Conservation (phyloP, 2,113 vertebrate genomes). For the Taxidea taxus region DNA sequence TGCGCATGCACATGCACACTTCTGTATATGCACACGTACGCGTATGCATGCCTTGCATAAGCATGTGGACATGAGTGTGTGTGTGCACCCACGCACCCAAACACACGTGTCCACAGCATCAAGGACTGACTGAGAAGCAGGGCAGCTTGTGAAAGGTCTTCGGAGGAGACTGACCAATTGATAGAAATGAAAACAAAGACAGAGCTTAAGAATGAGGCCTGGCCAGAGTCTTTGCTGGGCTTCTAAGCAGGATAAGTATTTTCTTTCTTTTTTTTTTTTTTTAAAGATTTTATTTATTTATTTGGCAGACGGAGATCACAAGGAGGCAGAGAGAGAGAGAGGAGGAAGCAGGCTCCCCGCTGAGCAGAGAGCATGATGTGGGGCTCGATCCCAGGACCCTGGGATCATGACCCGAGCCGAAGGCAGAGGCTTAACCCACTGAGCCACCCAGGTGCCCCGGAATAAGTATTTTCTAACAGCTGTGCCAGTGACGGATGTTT, state of each 20-base stretch:
- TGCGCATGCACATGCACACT: accelerated
- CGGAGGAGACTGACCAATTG: neutral
- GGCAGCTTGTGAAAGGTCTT: neutral
- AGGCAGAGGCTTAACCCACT: no score
- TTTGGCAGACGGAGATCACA: no score
- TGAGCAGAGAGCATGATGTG: no score
- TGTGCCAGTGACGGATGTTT: neutral
- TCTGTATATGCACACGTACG: neutral
- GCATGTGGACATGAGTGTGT: neutral
- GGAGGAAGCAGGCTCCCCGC: no score
- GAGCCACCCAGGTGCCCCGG: no score
- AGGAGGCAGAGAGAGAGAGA: no score
- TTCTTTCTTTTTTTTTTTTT: no score
- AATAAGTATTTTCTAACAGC: neutral
- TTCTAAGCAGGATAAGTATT: neutral
- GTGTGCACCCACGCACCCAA: neutral
- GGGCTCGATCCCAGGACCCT: no score
- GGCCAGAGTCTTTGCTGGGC: neutral
- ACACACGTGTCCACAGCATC: neutral
- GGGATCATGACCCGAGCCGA: no score
- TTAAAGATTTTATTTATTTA: no score
- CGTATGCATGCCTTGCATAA: neutral
- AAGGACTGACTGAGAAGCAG: no score
- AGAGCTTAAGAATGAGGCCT: neutral
- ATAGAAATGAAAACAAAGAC: neutral